phyloP scores from a whole-genome alignment of 1,140 invertebrate species.

The Diprion similis region DNA sequence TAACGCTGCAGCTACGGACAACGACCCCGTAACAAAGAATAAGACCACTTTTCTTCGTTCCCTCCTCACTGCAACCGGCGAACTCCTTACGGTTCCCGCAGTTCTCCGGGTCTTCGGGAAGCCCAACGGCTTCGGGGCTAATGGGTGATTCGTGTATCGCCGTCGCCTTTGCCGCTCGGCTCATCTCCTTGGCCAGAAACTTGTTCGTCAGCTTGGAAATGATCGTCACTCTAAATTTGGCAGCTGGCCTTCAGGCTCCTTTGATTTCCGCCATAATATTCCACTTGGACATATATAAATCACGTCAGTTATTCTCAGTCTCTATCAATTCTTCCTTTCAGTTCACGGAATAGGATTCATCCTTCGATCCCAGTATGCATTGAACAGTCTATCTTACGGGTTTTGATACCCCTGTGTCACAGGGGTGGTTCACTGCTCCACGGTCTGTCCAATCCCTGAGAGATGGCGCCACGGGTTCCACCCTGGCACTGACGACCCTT shows the following conservation, averaged over 20 bases:
- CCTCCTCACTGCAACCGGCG: background rate
- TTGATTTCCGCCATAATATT: no score
- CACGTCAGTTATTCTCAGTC: no score
- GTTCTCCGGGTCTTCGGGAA: background rate
- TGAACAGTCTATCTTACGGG: no score
- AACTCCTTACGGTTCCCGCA: background rate
- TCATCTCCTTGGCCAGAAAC: background rate
- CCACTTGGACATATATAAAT: no score
- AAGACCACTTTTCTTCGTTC: background rate
- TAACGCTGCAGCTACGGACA: background rate
- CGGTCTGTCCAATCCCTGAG: background rate
- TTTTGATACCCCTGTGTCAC: no score
- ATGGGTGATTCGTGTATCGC: constrained; percentile 4
- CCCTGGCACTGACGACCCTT: no score
- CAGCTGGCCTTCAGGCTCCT: no score
- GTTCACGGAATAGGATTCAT: no score
- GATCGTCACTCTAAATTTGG: no score
- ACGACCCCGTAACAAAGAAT: background rate
- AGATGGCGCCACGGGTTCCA: background rate
- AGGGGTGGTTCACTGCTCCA: background rate
- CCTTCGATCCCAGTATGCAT: no score
- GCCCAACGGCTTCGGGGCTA: background rate
- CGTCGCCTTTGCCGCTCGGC: background rate
- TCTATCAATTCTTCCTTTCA: no score
- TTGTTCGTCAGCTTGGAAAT: no score